Evolutionary conservation across 2,888 invertebrate genomes (phyloP), one percentile per base, ranked within the genome.

Genomic region (Acanthosepion esculentum): DNA sequence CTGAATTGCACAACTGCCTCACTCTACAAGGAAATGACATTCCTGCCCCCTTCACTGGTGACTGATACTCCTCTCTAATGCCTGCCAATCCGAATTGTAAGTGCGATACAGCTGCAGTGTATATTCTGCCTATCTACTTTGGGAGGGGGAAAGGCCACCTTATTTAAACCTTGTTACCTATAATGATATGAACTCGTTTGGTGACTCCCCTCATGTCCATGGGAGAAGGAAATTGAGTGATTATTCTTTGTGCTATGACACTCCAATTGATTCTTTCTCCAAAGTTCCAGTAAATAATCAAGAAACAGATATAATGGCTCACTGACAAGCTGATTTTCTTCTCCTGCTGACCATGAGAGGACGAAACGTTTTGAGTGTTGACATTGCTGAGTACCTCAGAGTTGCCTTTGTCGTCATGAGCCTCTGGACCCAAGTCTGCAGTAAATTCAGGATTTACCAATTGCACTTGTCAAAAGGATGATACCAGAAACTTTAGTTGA

Each of bases 1-100:
- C n/a, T 78, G 78, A 78, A 78, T 78, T 78, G 78, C 78, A 78
- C 78, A 78, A 78, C 78, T 78, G n/a, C n/a, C n/a, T n/a, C 78
- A 33, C 33, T 78, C 33, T 78, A 4, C 78, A 59, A 23, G 23
- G 59, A 59, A 59, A 59, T 59, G 23, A 59, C 59, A 59, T 59
- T 78, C 78, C 15, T n/a, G 10, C 1, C n/a, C 78, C 59, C n/a
- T n/a, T 33, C 78, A 12, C 59, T 23, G 59, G 23, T 20, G 59
- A 59, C 23, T 59, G 23, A 59, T 59, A 59, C 23, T 33, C n/a
- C 78, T 78, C n/a, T 78, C 78, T 23, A 59, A n/a, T 78, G n/a
- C 33, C n/a, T 78, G 78, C 78, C 33, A 78, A 78, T 78, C n/a
- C 18, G 33, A 78, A 78, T 33, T 78, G 64, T 15, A 8, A 8